Percentiles rank a stretch among this genome's conserved stretches.
These are phyloP conservation scores for Cinclus mexicanus DNA, from an alignment of 2,113 vertebrate genomes.

Conservation along the genomic window DNA sequence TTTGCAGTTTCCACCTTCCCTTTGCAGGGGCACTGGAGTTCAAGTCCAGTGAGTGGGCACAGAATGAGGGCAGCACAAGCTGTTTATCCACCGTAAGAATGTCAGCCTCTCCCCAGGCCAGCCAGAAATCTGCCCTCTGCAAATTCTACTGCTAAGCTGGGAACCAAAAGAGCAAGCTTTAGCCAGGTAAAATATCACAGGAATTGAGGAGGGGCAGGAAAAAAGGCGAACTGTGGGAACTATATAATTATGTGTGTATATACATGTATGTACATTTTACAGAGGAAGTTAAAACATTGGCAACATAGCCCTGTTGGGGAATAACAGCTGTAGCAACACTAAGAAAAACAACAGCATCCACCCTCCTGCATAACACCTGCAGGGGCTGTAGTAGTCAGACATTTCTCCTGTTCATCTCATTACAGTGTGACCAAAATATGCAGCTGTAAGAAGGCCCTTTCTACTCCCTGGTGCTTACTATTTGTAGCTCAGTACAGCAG, in stretches of 20 bases:
- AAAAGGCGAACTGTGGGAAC: background rate
- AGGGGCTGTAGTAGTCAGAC: background rate
- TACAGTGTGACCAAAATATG: background rate
- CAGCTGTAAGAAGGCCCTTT: background rate
- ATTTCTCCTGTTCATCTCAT: background rate
- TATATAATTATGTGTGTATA: background rate
- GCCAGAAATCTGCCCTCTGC: background rate
- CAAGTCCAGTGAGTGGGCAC: accelerated
- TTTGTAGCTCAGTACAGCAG: background rate
- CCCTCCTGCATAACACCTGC: background rate
- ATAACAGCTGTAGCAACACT: constrained; percentile 32
- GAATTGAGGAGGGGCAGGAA: background rate
- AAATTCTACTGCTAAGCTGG: background rate
- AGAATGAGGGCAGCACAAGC: accelerated
- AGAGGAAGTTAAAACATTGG: constrained; percentile 6
- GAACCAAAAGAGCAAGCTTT: background rate
- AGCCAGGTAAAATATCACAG: background rate
- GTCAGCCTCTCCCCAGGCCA: background rate
- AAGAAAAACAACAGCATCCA: background rate
- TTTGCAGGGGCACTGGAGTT: background rate
- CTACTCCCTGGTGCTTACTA: background rate
- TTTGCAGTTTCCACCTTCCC: background rate
- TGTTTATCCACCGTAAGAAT: accelerated
- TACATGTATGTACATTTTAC: accelerated
- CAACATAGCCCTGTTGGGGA: background rate